phyloP scores from a whole-genome alignment of 2,888 invertebrate genomes.

The Liopterus haemorrhoidalis region DNA sequence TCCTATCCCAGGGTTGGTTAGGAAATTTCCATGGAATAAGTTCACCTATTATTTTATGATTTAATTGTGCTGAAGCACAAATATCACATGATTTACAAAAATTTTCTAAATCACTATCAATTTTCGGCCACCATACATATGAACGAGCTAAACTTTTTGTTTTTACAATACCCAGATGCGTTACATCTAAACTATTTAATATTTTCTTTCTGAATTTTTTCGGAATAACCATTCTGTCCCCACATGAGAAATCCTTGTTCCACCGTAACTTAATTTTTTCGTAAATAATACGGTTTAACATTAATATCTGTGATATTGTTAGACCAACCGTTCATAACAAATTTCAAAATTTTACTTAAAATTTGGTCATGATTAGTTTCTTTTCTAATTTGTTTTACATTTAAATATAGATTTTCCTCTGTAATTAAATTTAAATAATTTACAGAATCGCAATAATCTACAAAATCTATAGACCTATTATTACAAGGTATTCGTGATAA shows the following conservation, averaged over 20 bases:
- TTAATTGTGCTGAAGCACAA: conserved; percentile 9
- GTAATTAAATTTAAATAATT: too few species aligned
- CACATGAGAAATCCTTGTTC: conserved; percentile 5
- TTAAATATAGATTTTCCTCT: too few species aligned
- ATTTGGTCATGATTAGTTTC: too few species aligned
- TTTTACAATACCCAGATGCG: conserved; percentile 21
- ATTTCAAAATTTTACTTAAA: too few species aligned
- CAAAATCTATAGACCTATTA: too few species aligned
- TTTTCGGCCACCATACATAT: conserved; percentile 21
- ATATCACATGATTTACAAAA: conserved; percentile 1
- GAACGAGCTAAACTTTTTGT: conserved; percentile 23
- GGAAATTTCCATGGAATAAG: conserved; percentile 3
- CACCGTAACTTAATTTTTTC: conserved; percentile 1
- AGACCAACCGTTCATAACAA: too few species aligned
- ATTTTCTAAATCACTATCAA: conserved; percentile 20
- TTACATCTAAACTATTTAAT: conserved; percentile 14
- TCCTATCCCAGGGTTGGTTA: conserved; percentile 13
- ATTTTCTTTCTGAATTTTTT: conserved; percentile 11
- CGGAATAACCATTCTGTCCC: conserved; percentile 18
- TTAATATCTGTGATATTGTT: too few species aligned
- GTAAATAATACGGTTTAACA: conserved; percentile 5
- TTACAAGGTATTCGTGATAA: too few species aligned
- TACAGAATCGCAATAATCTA: too few species aligned
- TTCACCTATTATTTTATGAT: conserved; percentile 2
- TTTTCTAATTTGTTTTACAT: too few species aligned